Base-by-base conservation (phyloP, 2,113 vertebrate genomes). In the Anolis sagrei region DNA sequence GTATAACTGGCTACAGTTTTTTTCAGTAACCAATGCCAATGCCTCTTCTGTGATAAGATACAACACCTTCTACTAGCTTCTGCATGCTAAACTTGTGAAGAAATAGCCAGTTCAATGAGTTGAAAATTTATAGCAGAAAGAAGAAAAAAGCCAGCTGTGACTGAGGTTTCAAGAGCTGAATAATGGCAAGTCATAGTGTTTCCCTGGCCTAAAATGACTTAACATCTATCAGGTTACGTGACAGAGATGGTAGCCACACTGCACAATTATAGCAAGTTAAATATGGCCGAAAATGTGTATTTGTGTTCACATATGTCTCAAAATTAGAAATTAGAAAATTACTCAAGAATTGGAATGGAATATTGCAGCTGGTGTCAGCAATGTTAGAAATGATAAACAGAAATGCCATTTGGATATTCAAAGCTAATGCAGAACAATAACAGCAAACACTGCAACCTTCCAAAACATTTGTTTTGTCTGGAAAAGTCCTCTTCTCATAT, bases 11-110 rank as follows among this genome's bases (percentile, higher is more conserved):
- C 32, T 79, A 39, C 73, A 91, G 64, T 58, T 6, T 58, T n/a
- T 86, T 86, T 88, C 86, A 82, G 76, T 79, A 29, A 58, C 0
- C 7, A 7, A 82, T 62, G 1, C 32, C 27, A 29, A 68, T 68
- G 66, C 11, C 4, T 69, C 39, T 51, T 81, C 16, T 51, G 39
- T 69, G 29, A 81, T 69, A 69, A 32, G 68, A 29, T 48, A 69
- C n/a, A 81, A 69, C 68, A 32, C 44, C 66, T 68, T 81, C n/a
- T 64, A 81, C 66, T n/a, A 39, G 16, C 16, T 34, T 36, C 21
- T 89, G 36, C 9, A 79, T 82, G 48, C 34, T 13, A 54, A 66
- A 51, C 49, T 23, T 87, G 19, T 5, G 84, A 89, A 90, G 86
- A 25, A 66, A 6, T 13, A 75, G 7, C 69, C 16, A 84, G 72